phyloP scores from a whole-genome alignment of 2,797 vertebrate genomes.

The Anas bahamensis region DNA sequence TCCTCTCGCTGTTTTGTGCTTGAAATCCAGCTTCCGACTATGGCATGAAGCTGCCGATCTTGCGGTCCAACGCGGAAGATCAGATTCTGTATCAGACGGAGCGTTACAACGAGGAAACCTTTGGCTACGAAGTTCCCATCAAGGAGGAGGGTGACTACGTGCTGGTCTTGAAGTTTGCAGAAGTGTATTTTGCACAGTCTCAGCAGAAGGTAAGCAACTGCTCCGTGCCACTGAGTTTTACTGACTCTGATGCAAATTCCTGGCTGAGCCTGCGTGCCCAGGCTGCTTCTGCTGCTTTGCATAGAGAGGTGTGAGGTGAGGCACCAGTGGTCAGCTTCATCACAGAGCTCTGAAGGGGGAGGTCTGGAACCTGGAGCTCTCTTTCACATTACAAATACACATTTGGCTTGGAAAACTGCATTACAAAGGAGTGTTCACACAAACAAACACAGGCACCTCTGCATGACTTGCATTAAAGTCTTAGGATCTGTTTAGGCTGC shows the following conservation, averaged over 20 bases:
- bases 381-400: not conserved
- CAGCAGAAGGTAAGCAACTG: constrained; percentile 92
- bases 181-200: constrained; percentile 98
- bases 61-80: constrained; percentile 93
- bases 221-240: not conserved
- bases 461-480: not conserved
- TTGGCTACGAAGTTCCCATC: constrained; percentile 96
- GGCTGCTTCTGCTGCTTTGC: not conserved
- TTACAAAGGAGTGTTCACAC: not conserved
- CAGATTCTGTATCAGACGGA: constrained; percentile 98
- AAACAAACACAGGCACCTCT: rapidly evolving
- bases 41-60: constrained; percentile 94
- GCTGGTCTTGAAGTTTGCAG: constrained; percentile 96
- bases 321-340: not conserved
- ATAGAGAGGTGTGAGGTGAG: not conserved
- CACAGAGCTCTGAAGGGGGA: not conserved
- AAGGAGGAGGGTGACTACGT: constrained; percentile 97
- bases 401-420: not conserved
- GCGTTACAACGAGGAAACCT: constrained; percentile 97
- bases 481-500: not conserved
- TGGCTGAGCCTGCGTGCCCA: not conserved
- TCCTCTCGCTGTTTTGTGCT: constrained; percentile 6
- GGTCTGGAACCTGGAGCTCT: not conserved
- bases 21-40: constrained; percentile 91
- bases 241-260: not conserved